Conservation (phyloP, 1,140 invertebrate species). For the Choristoneura fumiferana region DNA sequence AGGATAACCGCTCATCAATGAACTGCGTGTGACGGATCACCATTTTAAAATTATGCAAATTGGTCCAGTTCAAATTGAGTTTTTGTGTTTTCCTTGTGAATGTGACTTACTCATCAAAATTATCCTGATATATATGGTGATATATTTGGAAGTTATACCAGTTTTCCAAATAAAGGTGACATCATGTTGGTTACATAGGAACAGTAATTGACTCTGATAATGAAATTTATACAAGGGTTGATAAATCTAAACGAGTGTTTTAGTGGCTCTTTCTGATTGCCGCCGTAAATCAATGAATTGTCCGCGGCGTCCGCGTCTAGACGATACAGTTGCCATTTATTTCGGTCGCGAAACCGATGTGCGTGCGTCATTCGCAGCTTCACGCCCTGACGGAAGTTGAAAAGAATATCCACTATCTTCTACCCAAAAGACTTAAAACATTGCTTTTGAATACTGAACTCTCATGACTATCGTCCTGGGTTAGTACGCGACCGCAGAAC, state of each 20-base stretch:
- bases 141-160: no score
- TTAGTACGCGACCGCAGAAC: no score
- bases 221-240: no score
- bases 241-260: background rate
- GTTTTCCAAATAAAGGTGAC: no score
- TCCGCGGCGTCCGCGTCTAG: slow-evolving; percentile 27
- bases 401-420: slow-evolving; percentile 24
- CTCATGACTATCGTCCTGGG: background rate
- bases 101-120: no score
- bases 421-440: no score
- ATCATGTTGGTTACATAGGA: no score
- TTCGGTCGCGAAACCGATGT: slow-evolving; percentile 28
- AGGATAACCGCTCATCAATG: slow-evolving; percentile 15
- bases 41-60: slow-evolving; percentile 12
- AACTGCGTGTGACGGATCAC: background rate
- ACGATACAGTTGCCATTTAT: slow-evolving; percentile 31
- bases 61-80: background rate
- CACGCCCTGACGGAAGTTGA: slow-evolving; percentile 34
- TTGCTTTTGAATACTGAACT: no score
- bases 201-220: no score
- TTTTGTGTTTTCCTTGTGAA: no score
- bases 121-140: no score
- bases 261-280: background rate
- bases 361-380: slow-evolving; percentile 38
- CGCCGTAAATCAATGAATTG: slow-evolving; percentile 14